phyloP scores from a whole-genome alignment of 2,113 vertebrate species.

The Paralichthys olivaceus region DNA sequence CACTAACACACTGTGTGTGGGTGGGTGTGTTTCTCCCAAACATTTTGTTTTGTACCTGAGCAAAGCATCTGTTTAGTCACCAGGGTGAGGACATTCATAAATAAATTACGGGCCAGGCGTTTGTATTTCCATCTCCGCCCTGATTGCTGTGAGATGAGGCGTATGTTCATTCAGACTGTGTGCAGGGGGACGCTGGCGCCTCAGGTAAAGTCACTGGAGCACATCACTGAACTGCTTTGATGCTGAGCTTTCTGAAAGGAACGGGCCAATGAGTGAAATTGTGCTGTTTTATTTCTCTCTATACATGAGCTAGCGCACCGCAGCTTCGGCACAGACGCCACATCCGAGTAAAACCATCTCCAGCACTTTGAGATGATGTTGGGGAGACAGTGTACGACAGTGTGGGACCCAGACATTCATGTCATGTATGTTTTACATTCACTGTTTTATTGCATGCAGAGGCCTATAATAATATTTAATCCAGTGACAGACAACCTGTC shows the following conservation, averaged over 20 bases:
- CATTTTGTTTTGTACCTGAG: constrained; percentile 42
- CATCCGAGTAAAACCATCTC: background rate
- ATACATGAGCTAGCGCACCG: background rate
- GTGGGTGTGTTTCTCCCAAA: background rate
- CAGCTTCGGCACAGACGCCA: background rate
- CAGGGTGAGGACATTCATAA: constrained; percentile 53
- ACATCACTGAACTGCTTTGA: constrained; percentile 31
- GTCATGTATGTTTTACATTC: background rate
- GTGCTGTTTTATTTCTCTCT: background rate
- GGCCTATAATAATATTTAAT: background rate
- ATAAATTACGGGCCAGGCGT: constrained; percentile 53
- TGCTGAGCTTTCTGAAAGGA: constrained; percentile 25
- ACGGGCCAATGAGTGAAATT: constrained; percentile 4
- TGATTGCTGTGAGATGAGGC: constrained; percentile 36
- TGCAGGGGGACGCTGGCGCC: background rate
- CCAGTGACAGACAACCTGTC: background rate
- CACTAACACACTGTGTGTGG: background rate
- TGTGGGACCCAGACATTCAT: background rate
- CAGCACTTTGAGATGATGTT: background rate
- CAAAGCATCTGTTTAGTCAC: constrained; percentile 46
- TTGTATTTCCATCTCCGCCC: constrained; percentile 43
- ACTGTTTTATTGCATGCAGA: background rate
- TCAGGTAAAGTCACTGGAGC: constrained; percentile 15
- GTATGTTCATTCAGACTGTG: constrained; percentile 25
- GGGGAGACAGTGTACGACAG: background rate